These are phyloP conservation scores for Sebastes alutus DNA, from an alignment of 2,797 vertebrate species.

Conservation along the genomic window DNA sequence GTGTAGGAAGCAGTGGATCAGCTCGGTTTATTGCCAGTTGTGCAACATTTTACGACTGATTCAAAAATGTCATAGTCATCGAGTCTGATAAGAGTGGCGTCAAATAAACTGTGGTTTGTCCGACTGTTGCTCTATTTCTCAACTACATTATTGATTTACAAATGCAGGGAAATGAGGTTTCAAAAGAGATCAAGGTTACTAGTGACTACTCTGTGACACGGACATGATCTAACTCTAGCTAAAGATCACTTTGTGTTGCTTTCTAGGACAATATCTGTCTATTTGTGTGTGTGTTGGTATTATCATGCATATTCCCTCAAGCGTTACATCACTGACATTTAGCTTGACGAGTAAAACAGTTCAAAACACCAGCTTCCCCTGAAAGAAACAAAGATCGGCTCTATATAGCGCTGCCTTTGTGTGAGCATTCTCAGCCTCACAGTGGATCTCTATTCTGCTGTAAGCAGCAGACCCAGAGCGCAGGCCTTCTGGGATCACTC, in stretches of 20 bases:
- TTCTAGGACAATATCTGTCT: not conserved
- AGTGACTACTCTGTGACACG: not conserved
- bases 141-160: not conserved
- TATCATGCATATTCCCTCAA: not conserved
- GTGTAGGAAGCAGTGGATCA: no score
- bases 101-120: not conserved
- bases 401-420: not conserved
- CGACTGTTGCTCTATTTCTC: conserved; percentile 1
- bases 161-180: fast-evolving
- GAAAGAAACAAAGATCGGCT: not conserved
- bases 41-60: conserved; percentile 54
- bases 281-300: not conserved
- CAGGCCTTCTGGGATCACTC: not conserved
- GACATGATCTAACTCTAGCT: not conserved
- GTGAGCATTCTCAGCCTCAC: not conserved
- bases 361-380: not conserved
- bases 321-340: not conserved
- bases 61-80: conserved; percentile 6
- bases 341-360: conserved; percentile 15
- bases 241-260: not conserved
- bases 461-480: not conserved
- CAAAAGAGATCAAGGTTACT: not conserved
- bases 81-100: conserved; percentile 15
- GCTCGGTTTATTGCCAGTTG: not conserved
- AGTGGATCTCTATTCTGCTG: not conserved